Evolutionary conservation across 2,797 vertebrate genomes (phyloP).

Genomic region (Aphelocoma californica): DNA sequence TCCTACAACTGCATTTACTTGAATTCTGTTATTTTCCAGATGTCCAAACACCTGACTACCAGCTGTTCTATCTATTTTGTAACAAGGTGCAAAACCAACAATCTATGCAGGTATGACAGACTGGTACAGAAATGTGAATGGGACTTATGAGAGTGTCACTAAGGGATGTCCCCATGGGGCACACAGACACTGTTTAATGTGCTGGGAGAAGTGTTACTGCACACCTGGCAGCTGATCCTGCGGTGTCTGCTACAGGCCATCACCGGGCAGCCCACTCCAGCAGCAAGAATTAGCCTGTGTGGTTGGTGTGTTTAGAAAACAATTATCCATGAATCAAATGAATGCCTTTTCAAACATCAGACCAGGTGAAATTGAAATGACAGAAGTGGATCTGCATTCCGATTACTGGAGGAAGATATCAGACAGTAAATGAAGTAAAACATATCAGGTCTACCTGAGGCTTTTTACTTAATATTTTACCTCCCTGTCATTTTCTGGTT

Average conservation of each 20-base stretch:
- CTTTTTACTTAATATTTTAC: background rate
- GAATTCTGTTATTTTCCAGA: background rate
- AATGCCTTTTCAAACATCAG: background rate
- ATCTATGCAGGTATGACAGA: background rate
- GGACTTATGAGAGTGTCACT: background rate
- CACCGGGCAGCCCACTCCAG: background rate
- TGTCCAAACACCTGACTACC: background rate
- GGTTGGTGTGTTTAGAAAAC: background rate
- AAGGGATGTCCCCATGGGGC: background rate
- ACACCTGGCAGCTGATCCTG: background rate
- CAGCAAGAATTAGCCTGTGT: background rate
- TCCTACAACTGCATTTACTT: background rate
- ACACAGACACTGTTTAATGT: background rate
- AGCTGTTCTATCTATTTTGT: background rate
- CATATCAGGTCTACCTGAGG: background rate
- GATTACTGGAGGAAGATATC: background rate
- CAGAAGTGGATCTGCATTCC: background rate
- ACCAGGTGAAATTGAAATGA: slow-evolving; percentile 9
- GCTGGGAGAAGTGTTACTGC: background rate
- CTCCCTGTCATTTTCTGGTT: background rate
- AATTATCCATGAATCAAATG: background rate
- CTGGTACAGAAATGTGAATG: background rate
- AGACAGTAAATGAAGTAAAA: background rate
- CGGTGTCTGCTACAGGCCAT: background rate
- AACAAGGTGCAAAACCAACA: background rate